Percentiles rank a stretch among this genome's conserved stretches.
Evolutionary conservation across 2,113 vertebrate genomes (phyloP).

Genomic region (Hemiscyllium ocellatum): DNA sequence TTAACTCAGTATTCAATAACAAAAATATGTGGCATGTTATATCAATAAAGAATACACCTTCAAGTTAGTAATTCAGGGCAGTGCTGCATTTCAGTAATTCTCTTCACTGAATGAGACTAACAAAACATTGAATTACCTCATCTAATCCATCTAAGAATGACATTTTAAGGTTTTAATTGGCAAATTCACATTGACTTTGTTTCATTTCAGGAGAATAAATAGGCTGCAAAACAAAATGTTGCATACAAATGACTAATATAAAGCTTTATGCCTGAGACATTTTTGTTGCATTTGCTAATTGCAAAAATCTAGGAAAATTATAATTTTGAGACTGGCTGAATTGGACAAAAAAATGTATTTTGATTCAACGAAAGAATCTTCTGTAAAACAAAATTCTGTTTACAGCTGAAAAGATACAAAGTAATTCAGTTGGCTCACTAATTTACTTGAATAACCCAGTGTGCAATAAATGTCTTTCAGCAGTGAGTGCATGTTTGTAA

Average conservation of each 20-base stretch:
- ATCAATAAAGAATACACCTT: not conserved
- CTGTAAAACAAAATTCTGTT: not conserved
- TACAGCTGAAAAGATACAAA: not conserved
- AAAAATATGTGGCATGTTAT: not conserved
- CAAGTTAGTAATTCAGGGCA: not conserved
- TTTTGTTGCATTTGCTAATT: not conserved
- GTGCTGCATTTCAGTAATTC: not conserved
- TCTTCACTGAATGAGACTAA: not conserved
- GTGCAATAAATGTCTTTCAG: not conserved
- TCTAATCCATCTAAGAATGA: not conserved
- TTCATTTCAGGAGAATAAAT: not conserved
- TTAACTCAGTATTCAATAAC: not conserved
- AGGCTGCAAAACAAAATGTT: not conserved
- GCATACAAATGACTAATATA: not conserved
- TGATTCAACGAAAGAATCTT: not conserved
- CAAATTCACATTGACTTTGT: not conserved
- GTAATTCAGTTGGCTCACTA: not conserved
- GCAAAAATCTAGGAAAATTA: not conserved
- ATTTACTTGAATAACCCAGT: not conserved
- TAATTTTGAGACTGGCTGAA: not conserved
- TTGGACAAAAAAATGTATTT: not conserved
- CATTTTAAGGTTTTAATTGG: slow-evolving; percentile 2
- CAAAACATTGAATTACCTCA: not conserved
- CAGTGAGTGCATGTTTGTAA: not conserved
- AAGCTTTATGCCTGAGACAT: not conserved